Conservation (phyloP, 2,888 invertebrate species). For the Oeneis ivallda region DNA sequence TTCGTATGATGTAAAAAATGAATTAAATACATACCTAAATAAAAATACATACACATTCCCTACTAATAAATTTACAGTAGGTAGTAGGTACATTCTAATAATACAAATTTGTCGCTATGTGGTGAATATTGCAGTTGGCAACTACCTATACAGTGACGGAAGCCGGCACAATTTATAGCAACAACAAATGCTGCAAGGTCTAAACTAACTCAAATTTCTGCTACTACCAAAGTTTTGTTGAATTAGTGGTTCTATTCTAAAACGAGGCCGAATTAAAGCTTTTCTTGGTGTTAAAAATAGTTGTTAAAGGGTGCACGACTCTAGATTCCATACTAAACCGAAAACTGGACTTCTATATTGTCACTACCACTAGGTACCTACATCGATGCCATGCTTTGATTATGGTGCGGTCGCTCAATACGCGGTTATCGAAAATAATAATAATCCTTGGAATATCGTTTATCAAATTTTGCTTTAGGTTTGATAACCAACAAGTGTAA, state of each 20-base stretch:
- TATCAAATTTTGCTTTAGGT: too few species aligned
- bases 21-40: too few species aligned
- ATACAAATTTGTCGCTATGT: neutral
- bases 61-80: neutral
- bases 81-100: neutral
- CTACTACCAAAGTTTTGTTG: neutral
- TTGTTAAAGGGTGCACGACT: neutral
- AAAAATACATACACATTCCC: neutral
- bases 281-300: neutral
- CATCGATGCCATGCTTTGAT: too few species aligned
- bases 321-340: too few species aligned
- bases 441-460: too few species aligned
- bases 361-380: too few species aligned
- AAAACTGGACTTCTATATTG: neutral
- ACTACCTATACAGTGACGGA: neutral
- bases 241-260: neutral
- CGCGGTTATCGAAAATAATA: too few species aligned
- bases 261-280: neutral
- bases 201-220: constrained; percentile 8
- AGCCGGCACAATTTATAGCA: constrained; percentile 5
- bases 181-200: neutral
- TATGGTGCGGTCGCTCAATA: too few species aligned
- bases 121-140: constrained; percentile 15
- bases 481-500: too few species aligned
- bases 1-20: too few species aligned